Evolutionary conservation across 1,140 invertebrate genomes (phyloP), one percentile per base, ranked within the genome.

Genomic region (Drosophila kanapiae): DNA sequence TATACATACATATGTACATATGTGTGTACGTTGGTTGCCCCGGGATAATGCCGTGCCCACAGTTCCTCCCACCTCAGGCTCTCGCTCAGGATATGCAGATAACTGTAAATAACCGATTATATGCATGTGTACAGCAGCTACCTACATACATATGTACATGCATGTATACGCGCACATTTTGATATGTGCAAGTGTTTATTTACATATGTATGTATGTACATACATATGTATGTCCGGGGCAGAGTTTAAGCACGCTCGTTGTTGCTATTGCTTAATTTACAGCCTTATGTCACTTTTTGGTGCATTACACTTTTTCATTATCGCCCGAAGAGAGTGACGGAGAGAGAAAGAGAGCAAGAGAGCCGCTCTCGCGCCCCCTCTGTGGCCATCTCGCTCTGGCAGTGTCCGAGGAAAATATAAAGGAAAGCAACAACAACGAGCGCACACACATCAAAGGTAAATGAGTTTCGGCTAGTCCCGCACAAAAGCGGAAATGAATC

Each of bases 241-340:
- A 80, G 58, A 65, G 80, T 68, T 88, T 83, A 83, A 74, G 72
- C 59, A 27, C 42, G 61, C 67, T 38, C 60, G 53, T 78, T 68
- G 69, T 87, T 86, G 70, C 75, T 88, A 69, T 81, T 88, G 75
- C 75, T 90, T 90, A 90, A 90, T 90, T 90, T 90, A 90, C 85
- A 90, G 85, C 86, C 86, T 90, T 90, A 88, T 87, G 85, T 85
- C 85, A 90, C 85, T 90, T 90, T 72, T 83, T 82, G 86, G 70
- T 90, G 85, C 85, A 90, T 90, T 90, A 90, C 88, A 90, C 81
- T 90, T 88, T 85, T 88, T 90, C 85, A 90, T 90, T 90, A 90
- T 90, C 84, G 84, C 85, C 43, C 45, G 10, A 42, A 42, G 60
- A 60, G 47, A 42, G 59, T 35, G 27, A 38, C 38, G 13, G 31